Evolutionary conservation across 1,140 invertebrate species (phyloP), one percentile per base, ranked within the genome.

Genomic region (Akabosia matsudoensis): DNA sequence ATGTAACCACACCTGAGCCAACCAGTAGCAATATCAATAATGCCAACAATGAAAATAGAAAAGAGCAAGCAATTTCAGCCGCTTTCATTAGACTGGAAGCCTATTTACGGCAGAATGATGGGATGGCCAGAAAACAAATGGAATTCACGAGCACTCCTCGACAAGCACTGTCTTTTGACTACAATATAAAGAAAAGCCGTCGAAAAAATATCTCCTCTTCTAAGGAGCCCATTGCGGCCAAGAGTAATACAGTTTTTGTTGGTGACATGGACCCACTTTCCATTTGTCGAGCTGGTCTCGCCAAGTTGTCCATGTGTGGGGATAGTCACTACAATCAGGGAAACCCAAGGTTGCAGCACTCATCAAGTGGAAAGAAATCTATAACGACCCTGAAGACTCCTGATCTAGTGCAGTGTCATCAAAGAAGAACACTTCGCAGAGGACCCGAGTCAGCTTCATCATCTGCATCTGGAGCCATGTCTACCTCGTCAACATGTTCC

Each of bases 351-450:
- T 45, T 18, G 7, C 37, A 45, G 37, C 37, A 45, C 7, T 45
- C 37, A 45, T 18, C 37, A 45, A 7, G 37, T n/a, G 31, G 28
- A 31, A 67, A 30, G 28, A 67, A 10, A 16, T 28, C 61, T 56
- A 24, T 22, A 28, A 67, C 28, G 3, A 67, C 7, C 4, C 10
- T 30, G 28, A 7, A 10, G 24, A 13, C 1, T 7, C 61, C 61
- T 31, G 61, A 67, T 67, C 13, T 67, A 56, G 54, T 56, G n/a
- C 61, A 67, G n/a, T 67, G 61, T 67, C 61, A 67, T 67, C 61
- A 67, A 67, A 67, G 24, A 67, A 30, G 37, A 45, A 7, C 7
- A 45, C 37, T 7, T 45, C 7, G 37, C 37, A 45, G 37, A 45
- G 37, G 7, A 7, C 7, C 37, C 7, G 37, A 45, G 37, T 45